A percentile compares a stretch with the other conserved stretches of the same genome.
phyloP scores from a whole-genome alignment of 2,888 invertebrate species.

The Cosmopolites sordidus region DNA sequence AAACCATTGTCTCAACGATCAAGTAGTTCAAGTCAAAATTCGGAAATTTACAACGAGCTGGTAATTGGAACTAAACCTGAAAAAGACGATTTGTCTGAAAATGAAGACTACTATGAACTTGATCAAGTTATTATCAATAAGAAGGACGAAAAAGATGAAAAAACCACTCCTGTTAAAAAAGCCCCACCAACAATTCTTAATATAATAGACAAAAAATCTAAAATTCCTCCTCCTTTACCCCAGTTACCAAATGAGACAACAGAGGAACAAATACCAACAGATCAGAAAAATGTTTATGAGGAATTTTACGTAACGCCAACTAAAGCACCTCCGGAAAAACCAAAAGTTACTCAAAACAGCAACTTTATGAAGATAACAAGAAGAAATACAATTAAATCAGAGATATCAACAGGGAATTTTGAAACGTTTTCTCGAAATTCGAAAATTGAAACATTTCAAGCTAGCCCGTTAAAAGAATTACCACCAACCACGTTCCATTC shows the following conservation, averaged over 20 bases:
- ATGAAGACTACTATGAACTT: not conserved
- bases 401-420: not conserved
- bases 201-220: not conserved
- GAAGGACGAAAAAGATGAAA: not conserved
- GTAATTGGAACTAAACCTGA: not conserved
- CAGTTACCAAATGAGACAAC: not conserved
- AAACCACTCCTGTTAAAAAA: too few relatives aligned
- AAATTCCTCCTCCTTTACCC: not conserved
- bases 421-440: conserved; percentile 21
- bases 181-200: not conserved
- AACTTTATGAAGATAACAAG: not conserved
- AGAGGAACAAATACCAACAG: not conserved
- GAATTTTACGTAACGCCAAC: not conserved
- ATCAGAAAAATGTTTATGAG: not conserved
- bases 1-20: not conserved
- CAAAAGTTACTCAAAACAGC: not conserved
- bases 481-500: not conserved
- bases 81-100: not conserved
- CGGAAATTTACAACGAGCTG: not conserved
- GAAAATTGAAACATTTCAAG: conserved; percentile 22
- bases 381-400: not conserved
- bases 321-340: not conserved
- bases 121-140: not conserved
- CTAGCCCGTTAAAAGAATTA: conserved; percentile 7
- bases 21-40: not conserved